Percentiles rank a stretch among this genome's conserved stretches.
phyloP scores from a whole-genome alignment of 2,113 vertebrate species.

The Vulpes vulpes region DNA sequence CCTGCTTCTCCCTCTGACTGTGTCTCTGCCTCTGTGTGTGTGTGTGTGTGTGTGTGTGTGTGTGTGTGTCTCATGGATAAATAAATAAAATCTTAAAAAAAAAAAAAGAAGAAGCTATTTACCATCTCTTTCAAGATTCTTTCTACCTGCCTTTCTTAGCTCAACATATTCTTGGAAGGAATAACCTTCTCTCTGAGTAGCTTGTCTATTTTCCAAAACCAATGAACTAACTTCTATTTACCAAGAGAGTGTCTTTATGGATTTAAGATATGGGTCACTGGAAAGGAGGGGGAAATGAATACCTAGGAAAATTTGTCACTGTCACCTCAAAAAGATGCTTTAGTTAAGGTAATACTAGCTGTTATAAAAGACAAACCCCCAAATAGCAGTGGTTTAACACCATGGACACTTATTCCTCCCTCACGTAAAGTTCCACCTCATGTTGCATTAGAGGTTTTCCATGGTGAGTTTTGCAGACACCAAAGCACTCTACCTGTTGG shows the following conservation, averaged over 20 bases:
- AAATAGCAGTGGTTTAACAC: neutral
- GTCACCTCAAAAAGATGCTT: neutral
- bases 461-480: neutral
- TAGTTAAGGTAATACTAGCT: neutral
- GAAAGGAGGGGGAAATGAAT: neutral
- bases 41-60: too few relatives aligned
- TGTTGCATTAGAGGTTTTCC: neutral
- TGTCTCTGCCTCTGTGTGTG: too few relatives aligned
- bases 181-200: neutral
- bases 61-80: too few relatives aligned
- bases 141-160: neutral
- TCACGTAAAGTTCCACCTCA: neutral
- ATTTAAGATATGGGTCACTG: neutral
- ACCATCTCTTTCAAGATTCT: conserved; percentile 35
- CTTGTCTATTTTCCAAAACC: conserved; percentile 8
- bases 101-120: neutral
- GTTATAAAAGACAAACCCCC: neutral
- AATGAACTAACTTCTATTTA: neutral
- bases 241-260: neutral
- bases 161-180: conserved; percentile 10
- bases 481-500: neutral
- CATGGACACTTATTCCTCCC: neutral
- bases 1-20: too few relatives aligned
- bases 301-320: neutral
- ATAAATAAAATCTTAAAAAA: too few relatives aligned